Base-by-base conservation (phyloP, 2,797 vertebrate genomes). In the Melanotaenia nigrans region DNA sequence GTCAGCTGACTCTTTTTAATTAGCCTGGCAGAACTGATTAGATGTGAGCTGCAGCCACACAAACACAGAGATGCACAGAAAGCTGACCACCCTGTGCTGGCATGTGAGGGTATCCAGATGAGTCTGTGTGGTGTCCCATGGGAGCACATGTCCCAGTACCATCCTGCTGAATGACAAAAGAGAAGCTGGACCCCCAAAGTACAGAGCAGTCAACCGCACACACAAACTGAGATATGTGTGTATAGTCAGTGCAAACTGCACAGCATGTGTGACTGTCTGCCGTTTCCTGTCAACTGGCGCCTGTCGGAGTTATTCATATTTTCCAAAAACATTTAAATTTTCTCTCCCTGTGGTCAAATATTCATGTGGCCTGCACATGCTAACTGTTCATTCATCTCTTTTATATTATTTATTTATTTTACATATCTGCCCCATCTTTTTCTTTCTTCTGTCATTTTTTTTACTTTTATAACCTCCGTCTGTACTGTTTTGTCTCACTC, bases 1-100 rank as follows among this genome's bases (percentile, higher is more conserved):
- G 75, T 80, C 80, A 76, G 68, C 78, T 69, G 82, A 83, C 72
- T 77, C 49, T 61, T 63, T 86, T 86, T 86, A 88, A 87, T 90
- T 82, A 84, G 79, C 73, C 75, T 67, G 54, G 71, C 73, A 86
- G 86, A 79, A 73, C 76, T 85, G 63, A 87, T 87, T 68, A 78
- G 75, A 45, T 72, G 73, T 65, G 55, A 83, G 61, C 60, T 36
- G 40, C 28, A 66, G 4, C 12, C 68, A n/a, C 22, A 63, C 51
- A 30, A 32, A 59, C 47, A 63, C 68, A 71, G 32, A 56, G 53
- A 69, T 51, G 59, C 53, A 38, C 32, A 9, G 9, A 59, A 42
- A 36, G 1, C 57, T 66, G 71, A 20, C 70, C 56, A 45, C 61
- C 63, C 25, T 77, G 63, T 82, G 32, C 12, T 32, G 40, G 62